Evolutionary conservation across 2,113 vertebrate species (phyloP), one percentile per base, ranked within the genome.

Genomic region (Burhinus oedicnemus): DNA sequence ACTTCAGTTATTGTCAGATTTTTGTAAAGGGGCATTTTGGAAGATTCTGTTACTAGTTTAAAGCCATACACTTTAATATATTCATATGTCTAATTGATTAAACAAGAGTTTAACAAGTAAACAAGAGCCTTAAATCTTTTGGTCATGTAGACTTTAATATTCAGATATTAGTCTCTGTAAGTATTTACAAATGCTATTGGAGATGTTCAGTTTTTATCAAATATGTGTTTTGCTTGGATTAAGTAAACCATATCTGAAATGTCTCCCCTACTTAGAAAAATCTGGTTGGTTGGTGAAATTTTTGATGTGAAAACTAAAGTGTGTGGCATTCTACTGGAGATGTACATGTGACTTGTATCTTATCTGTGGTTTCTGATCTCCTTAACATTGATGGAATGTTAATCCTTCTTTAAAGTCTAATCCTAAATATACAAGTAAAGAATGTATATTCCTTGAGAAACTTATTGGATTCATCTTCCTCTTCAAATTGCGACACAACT

Each of bases 381-480:
- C 83, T 88, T 93, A 86, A 54, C 3, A 3, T 76, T 90, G 66
- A 93, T 4, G 76, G 57, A 83, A 80, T 0, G 5, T 89, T 97
- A 96, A 97, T 96, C 90, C 87, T 90, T 81, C 89, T 86, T 96
- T 91, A 74, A 92, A 62, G 38, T 88, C 65, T 96, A 90, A 87
- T 90, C 80, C 95, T 76, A 69, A 94, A 83, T 74, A 52, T 61
- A 42, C 55, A 83, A 93, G 83, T 92, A 66, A 86, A 91, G 69
- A 84, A 16, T 27, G 26, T 40, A 11, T 79, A 61, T 68, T 55
- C 30, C 60, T 83, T 89, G 47, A 88, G 38, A 84, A 95, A 86
- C 54, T 26, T 54, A 77, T 11, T 57, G 60, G 45, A 45, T 87
- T 91, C 10, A 17, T 84, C 40, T 93, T 83, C 15, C 34, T 94